These are phyloP conservation scores for Cariama cristata DNA, from an alignment of 2,113 vertebrate species.

Conservation along the genomic window DNA sequence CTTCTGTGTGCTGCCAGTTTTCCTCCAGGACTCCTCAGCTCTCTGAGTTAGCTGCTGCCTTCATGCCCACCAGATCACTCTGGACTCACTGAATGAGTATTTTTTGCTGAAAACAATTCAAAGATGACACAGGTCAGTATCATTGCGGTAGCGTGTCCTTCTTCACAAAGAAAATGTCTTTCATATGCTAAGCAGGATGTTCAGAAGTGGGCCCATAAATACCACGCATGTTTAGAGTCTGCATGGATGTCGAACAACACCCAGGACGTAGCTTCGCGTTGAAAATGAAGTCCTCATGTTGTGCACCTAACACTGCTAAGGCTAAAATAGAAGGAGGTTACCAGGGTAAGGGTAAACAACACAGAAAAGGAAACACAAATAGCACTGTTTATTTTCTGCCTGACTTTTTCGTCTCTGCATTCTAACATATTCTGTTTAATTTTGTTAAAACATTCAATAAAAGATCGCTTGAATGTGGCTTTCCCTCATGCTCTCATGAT, in stretches of 20 bases:
- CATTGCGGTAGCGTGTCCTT: background rate
- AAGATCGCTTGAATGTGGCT: background rate
- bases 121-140: background rate
- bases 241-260: background rate
- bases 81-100: background rate
- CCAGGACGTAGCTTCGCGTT: background rate
- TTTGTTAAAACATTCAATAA: background rate
- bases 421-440: background rate
- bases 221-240: background rate
- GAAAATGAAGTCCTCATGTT: background rate
- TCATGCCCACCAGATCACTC: background rate
- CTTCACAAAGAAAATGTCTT: background rate
- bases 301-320: background rate
- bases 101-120: background rate
- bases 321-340: background rate
- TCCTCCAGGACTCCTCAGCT: background rate
- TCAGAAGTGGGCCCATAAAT: background rate
- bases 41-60: background rate
- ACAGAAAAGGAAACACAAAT: background rate
- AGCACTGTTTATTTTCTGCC: background rate
- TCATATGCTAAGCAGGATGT: background rate
- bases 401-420: background rate
- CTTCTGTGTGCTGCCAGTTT: accelerated
- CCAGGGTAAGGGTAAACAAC: background rate
- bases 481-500: background rate